These are phyloP conservation scores for Gavia stellata DNA, from an alignment of 2,113 vertebrate genomes.

Conservation along the genomic window DNA sequence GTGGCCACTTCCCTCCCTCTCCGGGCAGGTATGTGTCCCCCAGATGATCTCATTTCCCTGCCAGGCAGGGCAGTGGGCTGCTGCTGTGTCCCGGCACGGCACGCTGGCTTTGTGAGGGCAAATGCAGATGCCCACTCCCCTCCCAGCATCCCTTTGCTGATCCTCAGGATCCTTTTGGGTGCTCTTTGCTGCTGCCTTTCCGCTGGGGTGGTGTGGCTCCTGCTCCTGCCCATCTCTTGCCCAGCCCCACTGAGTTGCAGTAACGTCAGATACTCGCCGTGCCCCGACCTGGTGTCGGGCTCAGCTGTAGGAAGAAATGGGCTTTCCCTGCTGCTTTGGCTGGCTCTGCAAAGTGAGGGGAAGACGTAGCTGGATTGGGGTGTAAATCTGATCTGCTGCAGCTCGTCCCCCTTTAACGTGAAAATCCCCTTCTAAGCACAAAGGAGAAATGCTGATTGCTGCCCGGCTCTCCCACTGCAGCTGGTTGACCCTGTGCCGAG, in stretches of 20 bases:
- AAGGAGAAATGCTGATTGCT: neutral
- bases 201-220: neutral
- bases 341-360: neutral
- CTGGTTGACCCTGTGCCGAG: neutral
- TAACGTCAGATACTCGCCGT: accelerated
- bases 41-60: neutral
- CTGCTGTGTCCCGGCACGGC: neutral
- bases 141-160: neutral
- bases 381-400: neutral
- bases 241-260: too few relatives aligned
- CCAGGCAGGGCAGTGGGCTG: neutral
- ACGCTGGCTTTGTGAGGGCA: too few relatives aligned
- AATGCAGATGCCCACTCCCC: neutral
- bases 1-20: neutral
- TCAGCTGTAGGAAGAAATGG: neutral
- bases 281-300: neutral
- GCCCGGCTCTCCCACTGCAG: neutral
- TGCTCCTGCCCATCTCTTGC: neutral
- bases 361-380: neutral
- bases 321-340: neutral
- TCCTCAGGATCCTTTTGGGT: neutral
- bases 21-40: neutral
- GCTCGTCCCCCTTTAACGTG: neutral
- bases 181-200: neutral
- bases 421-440: neutral